phyloP scores from a whole-genome alignment of 2,888 invertebrate species.

The Noctuana brunneofusca region DNA sequence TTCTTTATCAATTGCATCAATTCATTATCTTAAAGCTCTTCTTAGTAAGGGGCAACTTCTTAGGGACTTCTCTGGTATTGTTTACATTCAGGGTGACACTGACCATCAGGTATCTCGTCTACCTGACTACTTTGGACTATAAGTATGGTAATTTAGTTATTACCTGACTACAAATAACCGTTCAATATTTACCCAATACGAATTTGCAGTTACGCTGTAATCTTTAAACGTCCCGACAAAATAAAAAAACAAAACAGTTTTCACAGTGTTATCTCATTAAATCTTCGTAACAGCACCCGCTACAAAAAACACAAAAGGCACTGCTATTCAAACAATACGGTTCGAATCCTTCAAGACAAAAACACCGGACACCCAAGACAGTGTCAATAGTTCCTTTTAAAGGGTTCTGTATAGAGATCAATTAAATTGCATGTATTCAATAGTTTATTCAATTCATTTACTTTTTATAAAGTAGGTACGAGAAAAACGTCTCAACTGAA shows the following conservation, averaged over 20 bases:
- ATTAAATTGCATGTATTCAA: no score
- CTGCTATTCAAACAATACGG: slow-evolving; percentile 27
- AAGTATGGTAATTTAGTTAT: not conserved
- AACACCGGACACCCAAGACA: slow-evolving; percentile 24
- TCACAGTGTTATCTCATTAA: slow-evolving; percentile 15
- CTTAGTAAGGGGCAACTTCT: no score
- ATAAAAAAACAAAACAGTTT: not conserved
- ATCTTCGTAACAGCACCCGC: slow-evolving; percentile 12
- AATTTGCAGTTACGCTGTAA: not conserved
- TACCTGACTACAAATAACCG: not conserved
- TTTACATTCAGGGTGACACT: no score
- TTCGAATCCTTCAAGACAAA: slow-evolving; percentile 32
- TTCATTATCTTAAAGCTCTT: no score
- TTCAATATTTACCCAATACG: not conserved
- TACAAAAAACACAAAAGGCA: slow-evolving; percentile 33
- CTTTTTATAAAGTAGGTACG: no score
- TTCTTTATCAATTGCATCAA: not conserved
- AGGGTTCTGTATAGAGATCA: not conserved
- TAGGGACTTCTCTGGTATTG: no score
- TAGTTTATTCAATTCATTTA: no score
- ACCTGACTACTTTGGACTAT: no score
- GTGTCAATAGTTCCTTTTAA: not conserved
- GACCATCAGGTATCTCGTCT: no score
- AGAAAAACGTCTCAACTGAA: no score
- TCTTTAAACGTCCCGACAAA: not conserved